Conservation (phyloP, 2,113 vertebrate genomes). For the Galbula dea region DNA sequence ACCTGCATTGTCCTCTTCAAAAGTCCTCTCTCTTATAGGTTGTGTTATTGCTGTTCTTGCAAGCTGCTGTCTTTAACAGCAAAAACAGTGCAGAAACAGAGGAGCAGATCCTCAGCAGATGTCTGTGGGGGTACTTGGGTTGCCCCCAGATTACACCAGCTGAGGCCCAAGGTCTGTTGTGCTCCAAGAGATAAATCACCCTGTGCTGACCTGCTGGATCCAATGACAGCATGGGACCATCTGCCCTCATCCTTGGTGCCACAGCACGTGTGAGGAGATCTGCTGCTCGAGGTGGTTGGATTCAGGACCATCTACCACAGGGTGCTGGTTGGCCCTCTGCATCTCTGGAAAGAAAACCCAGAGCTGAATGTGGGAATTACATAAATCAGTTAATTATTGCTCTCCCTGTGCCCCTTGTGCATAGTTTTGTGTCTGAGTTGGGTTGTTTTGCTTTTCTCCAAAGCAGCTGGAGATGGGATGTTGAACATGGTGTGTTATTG, state of each 20-base stretch:
- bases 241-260: neutral
- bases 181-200: neutral
- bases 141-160: constrained; percentile 1
- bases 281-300: neutral
- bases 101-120: constrained; percentile 10
- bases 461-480: constrained; percentile 61
- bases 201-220: neutral
- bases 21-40: neutral
- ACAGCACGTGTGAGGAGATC: accelerated
- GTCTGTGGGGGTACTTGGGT: neutral
- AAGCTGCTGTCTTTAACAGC: neutral
- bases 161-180: neutral
- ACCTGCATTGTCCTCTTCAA: neutral
- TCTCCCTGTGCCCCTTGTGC: neutral
- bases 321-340: neutral
- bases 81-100: neutral
- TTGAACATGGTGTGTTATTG: constrained; percentile 57
- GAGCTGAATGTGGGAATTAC: neutral
- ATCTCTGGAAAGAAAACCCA: neutral
- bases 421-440: constrained; percentile 9
- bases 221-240: neutral
- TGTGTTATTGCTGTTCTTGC: neutral
- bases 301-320: neutral
- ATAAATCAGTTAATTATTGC: constrained; percentile 32
- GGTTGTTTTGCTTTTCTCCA: constrained; percentile 37